Evolutionary conservation across 1,140 invertebrate genomes (phyloP).

Genomic region (Rhyzopertha dominica): DNA sequence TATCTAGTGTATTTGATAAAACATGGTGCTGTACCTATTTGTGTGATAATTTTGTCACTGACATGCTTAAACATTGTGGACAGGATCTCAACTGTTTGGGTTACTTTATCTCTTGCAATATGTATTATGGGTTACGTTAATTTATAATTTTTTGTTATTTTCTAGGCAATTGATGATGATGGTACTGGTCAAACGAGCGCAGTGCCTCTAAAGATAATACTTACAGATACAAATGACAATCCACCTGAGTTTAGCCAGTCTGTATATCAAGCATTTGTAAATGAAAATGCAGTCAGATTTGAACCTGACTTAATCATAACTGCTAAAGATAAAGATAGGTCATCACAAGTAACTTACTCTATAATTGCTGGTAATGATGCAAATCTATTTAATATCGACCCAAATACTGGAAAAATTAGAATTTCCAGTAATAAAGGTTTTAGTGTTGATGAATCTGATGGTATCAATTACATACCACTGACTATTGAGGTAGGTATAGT

Average conservation of each 20-base stretch:
- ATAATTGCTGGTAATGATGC: conserved; percentile 61
- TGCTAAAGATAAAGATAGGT: conserved; percentile 74
- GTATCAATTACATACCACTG: too few species aligned
- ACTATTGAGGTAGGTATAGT: too few species aligned
- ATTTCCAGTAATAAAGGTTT: conserved; percentile 58
- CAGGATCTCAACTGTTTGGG: too few species aligned
- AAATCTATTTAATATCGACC: conserved; percentile 64
- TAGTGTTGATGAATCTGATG: conserved; percentile 48
- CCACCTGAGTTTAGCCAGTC: conserved; percentile 68
- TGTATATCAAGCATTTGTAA: conserved; percentile 71
- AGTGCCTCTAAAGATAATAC: conserved; percentile 70
- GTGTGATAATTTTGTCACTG: too few species aligned
- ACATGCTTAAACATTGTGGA: too few species aligned
- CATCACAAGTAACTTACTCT: conserved; percentile 73
- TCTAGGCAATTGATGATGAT: conserved; percentile 76
- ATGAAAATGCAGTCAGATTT: conserved; percentile 77
- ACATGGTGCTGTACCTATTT: too few species aligned
- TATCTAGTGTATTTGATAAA: too few species aligned
- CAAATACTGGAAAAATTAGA: conserved; percentile 61
- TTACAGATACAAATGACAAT: conserved; percentile 85
- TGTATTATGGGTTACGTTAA: too few species aligned
- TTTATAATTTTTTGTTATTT: not conserved
- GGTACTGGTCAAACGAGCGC: conserved; percentile 70
- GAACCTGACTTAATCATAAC: conserved; percentile 68
- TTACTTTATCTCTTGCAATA: too few species aligned